These are phyloP conservation scores for Amphiprion clarkii DNA, from an alignment of 2,797 vertebrate species.

Conservation along the genomic window DNA sequence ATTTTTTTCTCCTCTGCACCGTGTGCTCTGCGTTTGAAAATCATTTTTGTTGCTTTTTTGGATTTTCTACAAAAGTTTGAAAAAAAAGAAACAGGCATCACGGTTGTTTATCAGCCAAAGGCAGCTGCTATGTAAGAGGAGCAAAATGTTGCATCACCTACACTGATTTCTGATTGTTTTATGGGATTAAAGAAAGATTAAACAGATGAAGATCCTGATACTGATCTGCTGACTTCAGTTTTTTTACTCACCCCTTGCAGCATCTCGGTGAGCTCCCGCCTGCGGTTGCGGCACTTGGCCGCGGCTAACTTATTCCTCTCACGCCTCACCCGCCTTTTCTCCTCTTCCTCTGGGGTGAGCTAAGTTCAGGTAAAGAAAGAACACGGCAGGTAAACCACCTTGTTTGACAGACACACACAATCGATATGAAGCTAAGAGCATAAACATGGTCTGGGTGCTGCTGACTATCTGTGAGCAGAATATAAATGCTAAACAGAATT, in stretches of 20 bases:
- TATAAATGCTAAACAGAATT: background rate
- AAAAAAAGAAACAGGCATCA: background rate
- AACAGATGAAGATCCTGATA: background rate
- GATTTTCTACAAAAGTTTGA: background rate
- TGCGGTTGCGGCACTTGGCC: conserved; percentile 98
- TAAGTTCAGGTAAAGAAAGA: conserved; percentile 66
- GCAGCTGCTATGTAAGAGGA: background rate
- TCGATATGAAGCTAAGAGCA: conserved; percentile 31
- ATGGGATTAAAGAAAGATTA: background rate
- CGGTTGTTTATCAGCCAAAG: background rate
- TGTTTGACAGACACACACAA: conserved; percentile 10
- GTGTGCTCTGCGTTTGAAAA: background rate
- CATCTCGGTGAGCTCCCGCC: conserved; percentile 97
- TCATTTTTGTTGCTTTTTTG: background rate
- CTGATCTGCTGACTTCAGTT: background rate
- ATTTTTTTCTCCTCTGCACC: background rate
- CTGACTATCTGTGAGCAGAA: conserved; percentile 11
- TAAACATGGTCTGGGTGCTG: conserved; percentile 11
- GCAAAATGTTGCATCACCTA: background rate
- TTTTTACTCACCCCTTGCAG: conserved; percentile 93
- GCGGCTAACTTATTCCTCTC: conserved; percentile 99
- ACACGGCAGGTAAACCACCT: conserved; percentile 37
- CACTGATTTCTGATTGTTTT: conserved; percentile 1
- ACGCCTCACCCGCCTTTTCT: conserved; percentile 96
- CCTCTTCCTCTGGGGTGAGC: conserved; percentile 98